Conservation (phyloP, 2,888 invertebrate species). For the Clusia tigrina region DNA sequence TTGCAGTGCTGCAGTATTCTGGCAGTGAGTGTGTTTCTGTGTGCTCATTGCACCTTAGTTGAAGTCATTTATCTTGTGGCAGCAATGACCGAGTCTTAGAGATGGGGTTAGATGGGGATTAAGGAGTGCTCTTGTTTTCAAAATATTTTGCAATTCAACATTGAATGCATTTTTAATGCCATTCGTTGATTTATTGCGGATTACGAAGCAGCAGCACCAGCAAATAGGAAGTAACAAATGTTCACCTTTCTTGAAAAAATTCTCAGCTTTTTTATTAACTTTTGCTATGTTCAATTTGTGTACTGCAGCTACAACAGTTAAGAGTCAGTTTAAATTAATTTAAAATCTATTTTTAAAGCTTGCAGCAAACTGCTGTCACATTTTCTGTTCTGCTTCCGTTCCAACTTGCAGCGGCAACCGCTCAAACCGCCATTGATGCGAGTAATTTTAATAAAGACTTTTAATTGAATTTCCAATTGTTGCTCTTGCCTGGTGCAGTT, state of each 20-base stretch:
- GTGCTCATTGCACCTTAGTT: constrained; percentile 34
- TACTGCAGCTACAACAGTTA: no score
- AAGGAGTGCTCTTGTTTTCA: constrained; percentile 28
- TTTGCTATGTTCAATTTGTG: no score
- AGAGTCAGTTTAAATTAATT: no score
- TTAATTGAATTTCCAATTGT: constrained; percentile 57
- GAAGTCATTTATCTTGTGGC: constrained; percentile 54
- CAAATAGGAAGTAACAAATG: no score
- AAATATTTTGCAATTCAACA: constrained; percentile 34
- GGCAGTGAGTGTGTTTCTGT: constrained; percentile 5
- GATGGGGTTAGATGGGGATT: no score
- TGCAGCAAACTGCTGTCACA: background rate
- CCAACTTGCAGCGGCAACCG: background rate
- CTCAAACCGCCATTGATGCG: constrained; percentile 8
- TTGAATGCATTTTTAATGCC: constrained; percentile 2
- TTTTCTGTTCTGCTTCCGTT: background rate
- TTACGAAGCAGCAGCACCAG: no score
- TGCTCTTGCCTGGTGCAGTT: constrained; percentile 35
- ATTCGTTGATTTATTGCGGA: no score
- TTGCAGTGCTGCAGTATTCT: constrained; percentile 13
- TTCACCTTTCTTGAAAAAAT: no score
- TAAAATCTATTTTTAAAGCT: no score
- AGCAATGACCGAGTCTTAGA: constrained; percentile 58
- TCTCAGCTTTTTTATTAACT: no score
- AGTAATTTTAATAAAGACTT: constrained; percentile 54